phyloP scores from a whole-genome alignment of 2,888 invertebrate genomes.

The Argyresthia albistria region DNA sequence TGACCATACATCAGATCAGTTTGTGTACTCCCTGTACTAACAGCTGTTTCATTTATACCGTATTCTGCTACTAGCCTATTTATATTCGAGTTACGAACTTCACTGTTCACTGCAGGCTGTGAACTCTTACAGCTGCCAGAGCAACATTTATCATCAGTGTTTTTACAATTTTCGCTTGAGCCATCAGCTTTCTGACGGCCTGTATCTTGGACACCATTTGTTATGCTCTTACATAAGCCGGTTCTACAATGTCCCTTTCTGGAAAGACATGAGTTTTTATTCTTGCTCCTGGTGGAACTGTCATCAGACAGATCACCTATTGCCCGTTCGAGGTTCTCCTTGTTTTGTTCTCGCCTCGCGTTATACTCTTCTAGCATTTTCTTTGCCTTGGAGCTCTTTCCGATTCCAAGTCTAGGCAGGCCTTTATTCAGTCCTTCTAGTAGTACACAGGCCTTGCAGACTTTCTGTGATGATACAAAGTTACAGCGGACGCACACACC shows the following conservation, averaged over 20 bases:
- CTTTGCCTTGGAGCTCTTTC: conserved; percentile 87
- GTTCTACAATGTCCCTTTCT: background rate
- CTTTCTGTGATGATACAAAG: conserved; percentile 91
- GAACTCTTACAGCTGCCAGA: background rate
- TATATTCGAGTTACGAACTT: conserved; percentile 28
- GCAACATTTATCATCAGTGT: conserved; percentile 1
- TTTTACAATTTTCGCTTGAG: background rate
- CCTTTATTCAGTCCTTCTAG: conserved; percentile 97
- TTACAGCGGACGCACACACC: conserved; percentile 89
- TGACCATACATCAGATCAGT: background rate
- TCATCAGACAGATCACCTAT: conserved; percentile 25
- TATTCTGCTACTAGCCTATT: conserved; percentile 35
- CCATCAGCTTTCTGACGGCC: background rate
- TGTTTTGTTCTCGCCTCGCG: conserved; percentile 25
- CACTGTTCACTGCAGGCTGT: conserved; percentile 14
- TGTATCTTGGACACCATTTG: background rate
- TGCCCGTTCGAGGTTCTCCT: conserved; percentile 17
- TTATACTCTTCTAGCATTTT: conserved; percentile 74
- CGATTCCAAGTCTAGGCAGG: conserved; percentile 90
- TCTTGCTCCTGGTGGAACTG: background rate
- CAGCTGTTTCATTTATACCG: conserved; percentile 24
- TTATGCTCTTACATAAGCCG: background rate
- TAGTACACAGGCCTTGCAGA: conserved; percentile 97
- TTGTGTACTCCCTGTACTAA: background rate
- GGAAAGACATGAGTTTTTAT: background rate